Conservation (phyloP, 2,888 invertebrate genomes). For the Oligia latruncula region DNA sequence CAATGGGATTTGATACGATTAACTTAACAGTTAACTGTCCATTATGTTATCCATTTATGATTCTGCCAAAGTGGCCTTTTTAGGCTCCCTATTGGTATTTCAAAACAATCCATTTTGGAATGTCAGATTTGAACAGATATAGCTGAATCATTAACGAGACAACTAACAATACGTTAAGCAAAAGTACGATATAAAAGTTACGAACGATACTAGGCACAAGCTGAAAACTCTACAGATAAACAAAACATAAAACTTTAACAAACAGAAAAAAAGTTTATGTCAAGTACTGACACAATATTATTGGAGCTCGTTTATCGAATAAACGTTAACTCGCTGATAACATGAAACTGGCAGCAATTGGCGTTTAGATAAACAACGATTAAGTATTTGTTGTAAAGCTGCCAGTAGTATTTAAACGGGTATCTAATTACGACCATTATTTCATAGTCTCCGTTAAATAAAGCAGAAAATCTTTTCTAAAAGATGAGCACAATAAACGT, state of each 20-base stretch:
- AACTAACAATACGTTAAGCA: neutral
- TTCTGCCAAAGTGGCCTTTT: too few relatives aligned
- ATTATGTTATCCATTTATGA: too few relatives aligned
- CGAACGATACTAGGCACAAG: too few relatives aligned
- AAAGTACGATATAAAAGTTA: neutral
- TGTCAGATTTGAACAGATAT: neutral
- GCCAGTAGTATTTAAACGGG: neutral
- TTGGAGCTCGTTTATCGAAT: neutral
- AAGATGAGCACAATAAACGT: neutral
- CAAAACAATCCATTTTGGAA: neutral
- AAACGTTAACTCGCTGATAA: conserved; percentile 15
- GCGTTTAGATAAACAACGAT: neutral
- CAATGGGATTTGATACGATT: too few relatives aligned
- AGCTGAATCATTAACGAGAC: neutral
- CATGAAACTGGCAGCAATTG: conserved; percentile 17
- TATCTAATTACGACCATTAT: neutral
- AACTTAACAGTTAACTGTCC: too few relatives aligned
- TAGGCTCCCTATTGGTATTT: neutral
- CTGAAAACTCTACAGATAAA: neutral
- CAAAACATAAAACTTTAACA: neutral
- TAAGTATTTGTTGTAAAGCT: conserved; percentile 4
- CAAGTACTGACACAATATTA: neutral
- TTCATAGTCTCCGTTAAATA: neutral
- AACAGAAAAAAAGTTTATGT: neutral
- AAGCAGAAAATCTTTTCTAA: neutral